Conservation (phyloP, 2,888 invertebrate genomes). For the Idaea aversata region DNA sequence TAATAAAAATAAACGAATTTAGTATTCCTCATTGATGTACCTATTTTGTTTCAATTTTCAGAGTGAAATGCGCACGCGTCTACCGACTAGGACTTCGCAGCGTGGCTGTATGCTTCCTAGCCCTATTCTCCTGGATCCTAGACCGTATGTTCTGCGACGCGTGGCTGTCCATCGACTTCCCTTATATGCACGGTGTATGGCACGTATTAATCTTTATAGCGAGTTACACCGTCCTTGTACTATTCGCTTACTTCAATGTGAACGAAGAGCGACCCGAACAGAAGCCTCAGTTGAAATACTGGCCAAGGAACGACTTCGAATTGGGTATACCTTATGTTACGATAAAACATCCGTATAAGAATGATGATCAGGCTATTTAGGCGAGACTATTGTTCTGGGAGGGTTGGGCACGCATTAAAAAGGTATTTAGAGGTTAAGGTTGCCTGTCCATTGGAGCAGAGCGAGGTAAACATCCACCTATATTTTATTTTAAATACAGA, state of each 20-base stretch:
- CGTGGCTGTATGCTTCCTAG: conserved; percentile 84
- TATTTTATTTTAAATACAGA: too few relatives aligned
- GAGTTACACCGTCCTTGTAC: conserved; percentile 87
- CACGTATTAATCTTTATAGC: conserved; percentile 90
- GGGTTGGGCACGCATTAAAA: neutral
- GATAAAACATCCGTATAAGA: conserved; percentile 80
- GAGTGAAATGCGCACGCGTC: conserved; percentile 83
- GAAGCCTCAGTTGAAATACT: conserved; percentile 85
- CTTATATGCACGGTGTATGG: conserved; percentile 91
- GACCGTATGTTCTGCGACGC: conserved; percentile 89
- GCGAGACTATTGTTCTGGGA: neutral
- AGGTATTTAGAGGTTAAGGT: too few relatives aligned
- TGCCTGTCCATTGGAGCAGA: too few relatives aligned
- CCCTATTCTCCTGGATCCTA: conserved; percentile 88
- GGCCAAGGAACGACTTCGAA: conserved; percentile 89
- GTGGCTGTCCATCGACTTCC: conserved; percentile 88
- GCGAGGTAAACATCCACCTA: too few relatives aligned
- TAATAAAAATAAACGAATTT: too few relatives aligned
- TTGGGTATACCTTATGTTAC: conserved; percentile 88
- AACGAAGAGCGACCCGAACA: conserved; percentile 86
- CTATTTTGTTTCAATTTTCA: conserved; percentile 43
- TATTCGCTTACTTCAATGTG: conserved; percentile 90
- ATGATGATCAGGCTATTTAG: conserved; percentile 73
- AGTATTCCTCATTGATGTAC: neutral
- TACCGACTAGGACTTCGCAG: conserved; percentile 86